Evolutionary conservation across 2,797 vertebrate species (phyloP).

Genomic region (Sarcophilus harrisii): DNA sequence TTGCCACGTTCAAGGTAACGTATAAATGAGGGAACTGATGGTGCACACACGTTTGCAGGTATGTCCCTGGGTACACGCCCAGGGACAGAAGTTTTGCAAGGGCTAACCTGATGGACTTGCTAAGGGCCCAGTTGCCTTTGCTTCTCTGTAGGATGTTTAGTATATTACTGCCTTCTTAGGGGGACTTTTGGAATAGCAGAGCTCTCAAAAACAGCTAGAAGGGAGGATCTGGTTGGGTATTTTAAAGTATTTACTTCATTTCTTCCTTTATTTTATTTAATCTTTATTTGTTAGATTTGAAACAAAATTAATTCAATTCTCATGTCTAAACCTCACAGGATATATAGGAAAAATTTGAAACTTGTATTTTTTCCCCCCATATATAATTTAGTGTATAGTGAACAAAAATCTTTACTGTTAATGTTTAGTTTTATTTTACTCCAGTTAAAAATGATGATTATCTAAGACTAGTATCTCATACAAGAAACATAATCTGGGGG

Average conservation of each 20-base stretch:
- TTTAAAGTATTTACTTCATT: neutral
- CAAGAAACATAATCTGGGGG: neutral
- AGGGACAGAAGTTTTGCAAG: neutral
- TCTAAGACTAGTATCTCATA: no score
- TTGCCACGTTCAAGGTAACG: constrained; percentile 97
- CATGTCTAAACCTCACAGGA: neutral
- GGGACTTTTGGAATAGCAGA: neutral
- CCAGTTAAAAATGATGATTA: neutral
- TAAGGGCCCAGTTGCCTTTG: neutral
- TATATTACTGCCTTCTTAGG: neutral
- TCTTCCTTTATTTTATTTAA: neutral
- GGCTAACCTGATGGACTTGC: no score
- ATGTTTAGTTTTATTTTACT: neutral
- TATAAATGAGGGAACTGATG: neutral
- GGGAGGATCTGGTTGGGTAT: neutral
- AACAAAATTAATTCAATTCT: neutral
- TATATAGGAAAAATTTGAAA: constrained; percentile 26
- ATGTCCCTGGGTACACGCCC: no score
- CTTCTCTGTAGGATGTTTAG: neutral
- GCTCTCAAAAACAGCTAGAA: neutral
- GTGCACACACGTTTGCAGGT: neutral
- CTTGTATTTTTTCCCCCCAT: neutral
- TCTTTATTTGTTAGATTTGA: neutral
- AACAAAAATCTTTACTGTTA: neutral
- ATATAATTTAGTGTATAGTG: neutral